Percentiles rank a stretch among this genome's conserved stretches.
Evolutionary conservation across 1,140 invertebrate genomes (phyloP).

Genomic region (Paracyclopina nana): DNA sequence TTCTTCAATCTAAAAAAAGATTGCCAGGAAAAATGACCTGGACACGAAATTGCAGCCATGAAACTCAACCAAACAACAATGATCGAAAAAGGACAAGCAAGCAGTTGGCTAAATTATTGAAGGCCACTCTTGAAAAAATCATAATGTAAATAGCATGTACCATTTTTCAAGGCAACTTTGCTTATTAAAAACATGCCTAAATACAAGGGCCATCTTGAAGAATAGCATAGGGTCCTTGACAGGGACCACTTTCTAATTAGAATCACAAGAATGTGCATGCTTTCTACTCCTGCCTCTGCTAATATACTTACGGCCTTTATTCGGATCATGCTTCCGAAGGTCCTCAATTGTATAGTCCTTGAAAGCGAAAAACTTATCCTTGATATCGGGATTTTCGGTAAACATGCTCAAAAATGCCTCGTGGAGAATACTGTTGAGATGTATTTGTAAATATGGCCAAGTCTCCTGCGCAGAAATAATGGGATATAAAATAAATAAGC

Average conservation of each 20-base stretch:
- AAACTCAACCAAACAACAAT: too few relatives aligned
- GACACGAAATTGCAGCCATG: too few relatives aligned
- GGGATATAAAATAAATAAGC: too few relatives aligned
- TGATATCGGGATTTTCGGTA: slow-evolving; percentile 4
- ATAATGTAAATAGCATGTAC: neutral
- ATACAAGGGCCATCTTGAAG: neutral
- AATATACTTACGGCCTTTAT: too few relatives aligned
- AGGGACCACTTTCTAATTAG: too few relatives aligned
- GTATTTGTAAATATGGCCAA: neutral
- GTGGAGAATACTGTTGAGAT: neutral
- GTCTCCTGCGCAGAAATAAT: slow-evolving; percentile 1
- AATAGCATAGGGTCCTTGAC: neutral
- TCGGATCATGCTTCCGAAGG: slow-evolving; percentile 3
- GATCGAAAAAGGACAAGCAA: too few relatives aligned
- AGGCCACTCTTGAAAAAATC: too few relatives aligned
- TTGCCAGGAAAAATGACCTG: too few relatives aligned
- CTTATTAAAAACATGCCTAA: neutral
- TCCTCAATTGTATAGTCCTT: neutral
- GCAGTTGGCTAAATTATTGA: too few relatives aligned
- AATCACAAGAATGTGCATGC: too few relatives aligned
- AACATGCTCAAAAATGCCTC: neutral
- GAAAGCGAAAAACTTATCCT: neutral
- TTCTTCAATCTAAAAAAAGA: too few relatives aligned
- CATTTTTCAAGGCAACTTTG: neutral
- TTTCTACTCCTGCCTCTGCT: neutral